Conservation (phyloP, 2,113 vertebrate genomes). For the Paradisaea rubra region DNA sequence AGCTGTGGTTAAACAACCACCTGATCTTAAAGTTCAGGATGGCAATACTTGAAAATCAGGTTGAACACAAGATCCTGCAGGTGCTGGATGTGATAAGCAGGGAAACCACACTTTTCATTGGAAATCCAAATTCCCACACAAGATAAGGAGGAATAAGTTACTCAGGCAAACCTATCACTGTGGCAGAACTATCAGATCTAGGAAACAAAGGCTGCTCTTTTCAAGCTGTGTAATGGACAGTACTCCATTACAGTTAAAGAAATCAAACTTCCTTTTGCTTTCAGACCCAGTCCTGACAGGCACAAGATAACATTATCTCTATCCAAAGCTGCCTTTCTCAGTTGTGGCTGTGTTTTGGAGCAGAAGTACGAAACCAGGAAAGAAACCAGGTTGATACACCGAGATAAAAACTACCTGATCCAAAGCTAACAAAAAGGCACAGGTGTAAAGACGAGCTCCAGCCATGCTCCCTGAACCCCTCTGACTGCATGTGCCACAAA, state of each 20-base stretch:
- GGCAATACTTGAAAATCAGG: not conserved
- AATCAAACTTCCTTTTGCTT: not conserved
- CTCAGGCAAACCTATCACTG: not conserved
- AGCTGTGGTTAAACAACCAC: not conserved
- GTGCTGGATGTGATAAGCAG: not conserved
- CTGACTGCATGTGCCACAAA: not conserved
- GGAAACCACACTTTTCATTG: not conserved
- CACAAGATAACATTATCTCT: not conserved
- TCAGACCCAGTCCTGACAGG: not conserved
- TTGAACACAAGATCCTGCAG: not conserved
- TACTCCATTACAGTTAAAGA: not conserved
- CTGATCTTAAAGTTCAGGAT: not conserved
- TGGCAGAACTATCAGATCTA: not conserved
- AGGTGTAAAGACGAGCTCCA: not conserved
- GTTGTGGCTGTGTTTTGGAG: not conserved
- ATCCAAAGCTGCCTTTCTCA: not conserved
- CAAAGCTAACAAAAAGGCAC: not conserved
- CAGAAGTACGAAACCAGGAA: not conserved
- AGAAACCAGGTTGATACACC: not conserved
- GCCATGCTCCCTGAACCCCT: not conserved
- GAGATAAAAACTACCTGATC: not conserved
- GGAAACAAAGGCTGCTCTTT: not conserved
- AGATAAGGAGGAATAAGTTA: not conserved
- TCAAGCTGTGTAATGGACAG: not conserved
- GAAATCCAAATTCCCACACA: not conserved